Evolutionary conservation across 2,113 vertebrate species (phyloP).

Genomic region (Gnathochromis pfefferi): DNA sequence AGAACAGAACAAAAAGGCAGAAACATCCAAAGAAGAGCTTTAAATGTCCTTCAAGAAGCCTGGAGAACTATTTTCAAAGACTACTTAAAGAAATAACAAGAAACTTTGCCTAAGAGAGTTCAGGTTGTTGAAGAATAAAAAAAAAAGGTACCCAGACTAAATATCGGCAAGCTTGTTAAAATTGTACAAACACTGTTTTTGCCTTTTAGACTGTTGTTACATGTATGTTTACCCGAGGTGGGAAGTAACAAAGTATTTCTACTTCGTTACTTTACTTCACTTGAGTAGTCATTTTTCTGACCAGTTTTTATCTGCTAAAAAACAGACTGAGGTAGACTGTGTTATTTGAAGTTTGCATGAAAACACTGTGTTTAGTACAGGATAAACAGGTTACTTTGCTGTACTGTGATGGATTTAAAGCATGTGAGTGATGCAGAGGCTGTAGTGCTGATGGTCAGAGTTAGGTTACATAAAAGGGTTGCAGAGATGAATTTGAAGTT

Average conservation of each 20-base stretch:
- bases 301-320: background rate
- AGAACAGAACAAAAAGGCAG: background rate
- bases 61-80: background rate
- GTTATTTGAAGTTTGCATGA: background rate
- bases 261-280: background rate
- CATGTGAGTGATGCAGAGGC: background rate
- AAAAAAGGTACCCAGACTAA: background rate
- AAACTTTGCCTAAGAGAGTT: background rate
- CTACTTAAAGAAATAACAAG: background rate
- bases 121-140: background rate
- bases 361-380: background rate
- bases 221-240: background rate
- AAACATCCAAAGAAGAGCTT: background rate
- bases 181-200: background rate
- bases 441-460: background rate
- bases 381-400: background rate
- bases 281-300: background rate
- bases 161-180: background rate
- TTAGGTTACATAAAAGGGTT: background rate
- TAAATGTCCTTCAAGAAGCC: background rate
- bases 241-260: background rate
- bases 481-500: background rate
- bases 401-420: background rate
- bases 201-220: background rate
- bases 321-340: background rate